A percentile compares a stretch with the other conserved stretches of the same genome.
These are phyloP conservation scores for Bimastos eiseni DNA, from an alignment of 2,888 invertebrate species.

Conservation along the genomic window DNA sequence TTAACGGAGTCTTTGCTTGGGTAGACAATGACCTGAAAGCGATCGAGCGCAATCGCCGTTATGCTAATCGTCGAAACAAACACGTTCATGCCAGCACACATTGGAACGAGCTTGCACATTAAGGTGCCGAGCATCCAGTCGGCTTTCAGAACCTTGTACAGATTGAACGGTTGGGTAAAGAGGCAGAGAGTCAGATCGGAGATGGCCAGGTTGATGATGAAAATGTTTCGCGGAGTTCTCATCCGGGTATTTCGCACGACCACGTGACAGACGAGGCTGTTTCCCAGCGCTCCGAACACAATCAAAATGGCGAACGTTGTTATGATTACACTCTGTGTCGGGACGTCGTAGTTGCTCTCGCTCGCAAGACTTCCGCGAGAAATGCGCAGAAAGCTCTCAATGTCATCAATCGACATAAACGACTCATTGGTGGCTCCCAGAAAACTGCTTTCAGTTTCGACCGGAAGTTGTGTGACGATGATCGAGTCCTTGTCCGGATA, in stretches of 20 bases:
- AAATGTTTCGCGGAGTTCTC: constrained; percentile 85
- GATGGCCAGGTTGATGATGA: constrained; percentile 84
- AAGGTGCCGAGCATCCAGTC: constrained; percentile 80
- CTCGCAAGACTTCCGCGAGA: not conserved
- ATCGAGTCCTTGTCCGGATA: not conserved
- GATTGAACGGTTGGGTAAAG: constrained; percentile 85
- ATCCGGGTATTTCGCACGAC: constrained; percentile 85
- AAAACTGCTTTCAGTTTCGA: constrained; percentile 49
- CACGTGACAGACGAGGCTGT: constrained; percentile 77
- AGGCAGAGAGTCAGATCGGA: constrained; percentile 82
- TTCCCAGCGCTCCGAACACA: constrained; percentile 80
- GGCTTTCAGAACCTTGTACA: constrained; percentile 71
- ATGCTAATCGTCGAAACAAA: constrained; percentile 92
- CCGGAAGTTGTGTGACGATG: constrained; percentile 45
- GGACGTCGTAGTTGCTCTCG: constrained; percentile 41
- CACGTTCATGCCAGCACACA: constrained; percentile 84
- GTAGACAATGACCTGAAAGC: constrained; percentile 73
- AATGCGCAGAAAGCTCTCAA: not conserved
- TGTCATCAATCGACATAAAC: not conserved
- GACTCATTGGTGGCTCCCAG: not conserved
- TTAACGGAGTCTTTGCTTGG: constrained; percentile 80
- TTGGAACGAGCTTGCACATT: constrained; percentile 82
- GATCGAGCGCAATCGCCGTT: constrained; percentile 74
- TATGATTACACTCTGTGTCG: constrained; percentile 50
- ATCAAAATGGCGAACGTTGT: constrained; percentile 67